phyloP scores from a whole-genome alignment of 1,140 invertebrate genomes.

The Zophobas morio region DNA sequence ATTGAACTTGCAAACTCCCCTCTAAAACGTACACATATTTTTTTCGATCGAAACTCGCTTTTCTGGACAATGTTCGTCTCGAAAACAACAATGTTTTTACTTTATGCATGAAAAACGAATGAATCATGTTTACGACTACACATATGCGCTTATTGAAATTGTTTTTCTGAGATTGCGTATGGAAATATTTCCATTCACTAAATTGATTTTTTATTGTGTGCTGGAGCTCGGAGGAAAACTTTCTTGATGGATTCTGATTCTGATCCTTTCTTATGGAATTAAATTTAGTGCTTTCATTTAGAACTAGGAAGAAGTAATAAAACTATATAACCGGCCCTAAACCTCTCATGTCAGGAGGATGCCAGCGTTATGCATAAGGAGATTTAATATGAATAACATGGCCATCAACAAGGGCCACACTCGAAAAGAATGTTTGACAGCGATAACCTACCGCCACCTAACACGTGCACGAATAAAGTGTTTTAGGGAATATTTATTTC shows the following conservation, averaged over 20 bases:
- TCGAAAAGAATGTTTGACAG: too few species aligned
- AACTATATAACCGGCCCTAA: constrained; percentile 23
- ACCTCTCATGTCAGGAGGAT: constrained; percentile 27
- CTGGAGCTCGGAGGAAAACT: constrained; percentile 2
- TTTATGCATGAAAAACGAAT: constrained; percentile 39
- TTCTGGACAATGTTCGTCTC: background rate
- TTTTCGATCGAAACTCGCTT: constrained; percentile 19
- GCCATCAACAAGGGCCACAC: background rate
- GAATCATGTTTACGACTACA: constrained; percentile 50
- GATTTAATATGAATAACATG: constrained; percentile 37
- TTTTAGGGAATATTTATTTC: too few species aligned
- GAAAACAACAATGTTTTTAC: constrained; percentile 3
- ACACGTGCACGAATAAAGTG: too few species aligned
- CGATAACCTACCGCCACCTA: too few species aligned
- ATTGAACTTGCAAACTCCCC: constrained; percentile 52
- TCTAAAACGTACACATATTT: constrained; percentile 17
- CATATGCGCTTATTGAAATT: constrained; percentile 50
- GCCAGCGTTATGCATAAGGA: constrained; percentile 28
- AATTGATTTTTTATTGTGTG: constrained; percentile 51
- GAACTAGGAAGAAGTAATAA: constrained; percentile 31
- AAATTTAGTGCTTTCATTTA: constrained; percentile 38
- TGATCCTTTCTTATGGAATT: constrained; percentile 18
- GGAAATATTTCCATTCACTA: constrained; percentile 52
- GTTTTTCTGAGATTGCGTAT: constrained; percentile 53
- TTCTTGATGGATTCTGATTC: constrained; percentile 21